phyloP scores from a whole-genome alignment of 2,113 vertebrate genomes.

The Podocnemis expansa region DNA sequence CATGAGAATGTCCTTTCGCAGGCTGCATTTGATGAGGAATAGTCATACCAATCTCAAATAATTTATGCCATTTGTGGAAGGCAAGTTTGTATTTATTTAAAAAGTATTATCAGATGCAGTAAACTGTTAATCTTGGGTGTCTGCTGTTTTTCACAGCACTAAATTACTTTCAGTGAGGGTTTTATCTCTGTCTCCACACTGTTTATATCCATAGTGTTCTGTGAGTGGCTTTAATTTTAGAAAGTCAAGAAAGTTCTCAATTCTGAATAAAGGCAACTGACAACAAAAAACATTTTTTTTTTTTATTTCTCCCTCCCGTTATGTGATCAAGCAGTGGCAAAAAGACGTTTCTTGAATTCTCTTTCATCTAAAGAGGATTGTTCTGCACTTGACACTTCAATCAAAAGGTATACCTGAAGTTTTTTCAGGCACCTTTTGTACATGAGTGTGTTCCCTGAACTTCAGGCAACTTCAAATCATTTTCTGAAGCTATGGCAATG shows the following conservation, averaged over 20 bases:
- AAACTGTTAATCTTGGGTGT: neutral
- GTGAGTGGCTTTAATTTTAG: neutral
- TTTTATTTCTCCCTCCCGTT: no score
- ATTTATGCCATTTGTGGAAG: neutral
- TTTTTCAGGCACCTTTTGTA: neutral
- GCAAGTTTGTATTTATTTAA: neutral
- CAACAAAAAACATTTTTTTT: no score
- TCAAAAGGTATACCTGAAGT: neutral
- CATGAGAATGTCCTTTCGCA: neutral
- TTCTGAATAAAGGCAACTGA: neutral
- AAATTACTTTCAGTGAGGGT: neutral
- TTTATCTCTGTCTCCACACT: neutral
- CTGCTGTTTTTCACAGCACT: neutral
- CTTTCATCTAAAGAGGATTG: neutral
- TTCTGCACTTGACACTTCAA: neutral
- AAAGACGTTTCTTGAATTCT: neutral
- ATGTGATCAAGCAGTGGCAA: neutral
- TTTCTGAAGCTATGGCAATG: neutral
- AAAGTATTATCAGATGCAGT: rapidly evolving
- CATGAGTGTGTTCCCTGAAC: neutral
- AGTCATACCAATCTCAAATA: neutral
- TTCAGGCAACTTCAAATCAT: neutral
- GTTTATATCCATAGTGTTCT: neutral
- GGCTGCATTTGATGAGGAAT: neutral
- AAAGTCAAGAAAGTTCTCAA: neutral